phyloP scores from a whole-genome alignment of 2,888 invertebrate species.

The Anorthoa munda region DNA sequence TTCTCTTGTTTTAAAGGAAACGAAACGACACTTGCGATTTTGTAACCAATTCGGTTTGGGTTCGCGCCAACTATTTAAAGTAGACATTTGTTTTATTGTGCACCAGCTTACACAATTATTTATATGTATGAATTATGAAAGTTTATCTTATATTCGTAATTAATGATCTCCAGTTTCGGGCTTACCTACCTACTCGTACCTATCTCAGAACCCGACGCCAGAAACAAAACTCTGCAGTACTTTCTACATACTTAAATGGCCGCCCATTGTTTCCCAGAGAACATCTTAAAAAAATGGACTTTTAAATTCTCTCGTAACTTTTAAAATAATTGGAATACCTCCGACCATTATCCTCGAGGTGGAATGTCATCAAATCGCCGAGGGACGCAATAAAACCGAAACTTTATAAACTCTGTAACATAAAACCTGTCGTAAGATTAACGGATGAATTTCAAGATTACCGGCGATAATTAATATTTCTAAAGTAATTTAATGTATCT shows the following conservation, averaged over 20 bases:
- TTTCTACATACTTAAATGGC: neutral
- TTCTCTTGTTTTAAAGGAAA: conserved; percentile 89
- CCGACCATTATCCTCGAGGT: conserved; percentile 54
- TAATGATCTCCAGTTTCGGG: conserved; percentile 15
- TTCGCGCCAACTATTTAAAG: conserved; percentile 84
- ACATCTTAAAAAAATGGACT: neutral
- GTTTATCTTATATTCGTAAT: conserved; percentile 48
- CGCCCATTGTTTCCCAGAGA: conserved; percentile 23
- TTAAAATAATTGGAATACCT: conserved; percentile 53
- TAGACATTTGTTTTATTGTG: conserved; percentile 72
- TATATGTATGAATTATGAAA: conserved; percentile 61
- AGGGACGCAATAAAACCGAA: conserved; percentile 62
- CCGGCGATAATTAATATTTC: conserved; percentile 66
- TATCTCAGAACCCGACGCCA: neutral
- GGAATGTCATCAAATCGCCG: conserved; percentile 62
- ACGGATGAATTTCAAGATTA: conserved; percentile 63
- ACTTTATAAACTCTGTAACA: conserved; percentile 60
- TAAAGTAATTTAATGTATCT: conserved; percentile 60
- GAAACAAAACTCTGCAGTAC: neutral
- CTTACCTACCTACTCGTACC: neutral
- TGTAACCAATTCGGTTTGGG: conserved; percentile 87
- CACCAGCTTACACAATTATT: conserved; percentile 61
- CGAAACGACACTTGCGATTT: conserved; percentile 84
- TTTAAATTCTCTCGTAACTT: conserved; percentile 32
- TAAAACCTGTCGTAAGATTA: conserved; percentile 61